Evolutionary conservation across 1,140 invertebrate genomes (phyloP).

Genomic region (Calycopis cecrops): DNA sequence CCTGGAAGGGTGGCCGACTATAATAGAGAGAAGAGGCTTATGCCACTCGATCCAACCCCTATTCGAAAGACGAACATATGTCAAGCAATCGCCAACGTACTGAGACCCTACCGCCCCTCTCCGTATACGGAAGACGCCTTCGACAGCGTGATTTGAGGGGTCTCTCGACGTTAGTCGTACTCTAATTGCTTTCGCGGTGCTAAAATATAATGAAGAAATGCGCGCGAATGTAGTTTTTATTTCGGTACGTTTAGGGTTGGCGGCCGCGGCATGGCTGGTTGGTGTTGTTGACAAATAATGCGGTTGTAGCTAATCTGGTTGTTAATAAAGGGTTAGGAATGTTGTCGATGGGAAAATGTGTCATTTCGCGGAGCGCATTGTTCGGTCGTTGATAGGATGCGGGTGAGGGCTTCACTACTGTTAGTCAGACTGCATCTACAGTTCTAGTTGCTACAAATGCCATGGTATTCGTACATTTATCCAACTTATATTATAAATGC

Average conservation of each 20-base stretch:
- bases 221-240: conserved; percentile 42
- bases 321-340: conserved; percentile 49
- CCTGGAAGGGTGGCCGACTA: conserved; percentile 50
- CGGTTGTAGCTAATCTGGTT: conserved; percentile 50
- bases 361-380: conserved; percentile 28
- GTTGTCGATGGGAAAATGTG: conserved; percentile 40
- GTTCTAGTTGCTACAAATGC: too few relatives aligned
- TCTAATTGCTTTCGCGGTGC: conserved; percentile 62
- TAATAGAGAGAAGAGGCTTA: conserved; percentile 67
- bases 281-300: conserved; percentile 37
- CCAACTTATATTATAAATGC: too few relatives aligned
- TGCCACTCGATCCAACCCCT: conserved; percentile 51
- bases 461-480: too few relatives aligned
- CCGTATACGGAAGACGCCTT: conserved; percentile 17
- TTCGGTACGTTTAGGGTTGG: neutral
- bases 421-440: too few relatives aligned
- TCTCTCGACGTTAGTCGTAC: conserved; percentile 35
- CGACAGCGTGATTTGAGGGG: conserved; percentile 25
- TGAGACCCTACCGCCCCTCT: conserved; percentile 28
- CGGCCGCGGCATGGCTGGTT: conserved; percentile 13
- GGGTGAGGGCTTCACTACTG: neutral
- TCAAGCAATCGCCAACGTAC: conserved; percentile 41
- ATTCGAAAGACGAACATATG: conserved; percentile 58
- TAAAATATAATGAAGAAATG: conserved; percentile 31
- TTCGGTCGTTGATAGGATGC: neutral